Conservation (phyloP, 1,140 invertebrate genomes). For the Megalopta genalis region DNA sequence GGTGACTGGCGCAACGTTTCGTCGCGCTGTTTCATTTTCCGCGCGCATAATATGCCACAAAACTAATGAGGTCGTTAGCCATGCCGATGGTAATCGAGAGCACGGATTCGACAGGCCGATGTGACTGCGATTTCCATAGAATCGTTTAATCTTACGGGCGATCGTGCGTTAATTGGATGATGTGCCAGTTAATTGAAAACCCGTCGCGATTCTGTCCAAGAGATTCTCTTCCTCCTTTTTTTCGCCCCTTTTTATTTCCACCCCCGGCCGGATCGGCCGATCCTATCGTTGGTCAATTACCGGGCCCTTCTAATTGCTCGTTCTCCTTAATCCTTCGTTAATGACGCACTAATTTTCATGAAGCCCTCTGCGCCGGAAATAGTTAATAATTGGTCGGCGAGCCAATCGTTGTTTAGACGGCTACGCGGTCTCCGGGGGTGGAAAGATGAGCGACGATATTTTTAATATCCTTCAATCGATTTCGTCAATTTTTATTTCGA, state of each 20-base stretch:
- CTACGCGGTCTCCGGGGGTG: too few relatives aligned
- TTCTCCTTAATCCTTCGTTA: neutral
- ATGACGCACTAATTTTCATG: neutral
- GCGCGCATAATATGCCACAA: constrained; percentile 22
- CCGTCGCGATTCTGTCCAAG: neutral
- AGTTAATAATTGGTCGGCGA: too few relatives aligned
- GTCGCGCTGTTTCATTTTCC: neutral
- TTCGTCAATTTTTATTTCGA: too few relatives aligned
- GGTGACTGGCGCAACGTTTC: neutral
- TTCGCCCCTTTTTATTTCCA: too few relatives aligned
- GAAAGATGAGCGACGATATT: too few relatives aligned
- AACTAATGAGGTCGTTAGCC: constrained; percentile 50
- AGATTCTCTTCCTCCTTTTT: neutral
- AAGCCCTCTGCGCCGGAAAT: too few relatives aligned
- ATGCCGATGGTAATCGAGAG: constrained; percentile 2
- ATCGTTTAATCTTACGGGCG: constrained; percentile 29
- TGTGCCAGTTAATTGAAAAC: neutral
- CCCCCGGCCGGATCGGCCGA: neutral
- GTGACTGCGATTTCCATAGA: neutral
- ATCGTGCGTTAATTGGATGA: constrained; percentile 30
- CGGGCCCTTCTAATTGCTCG: neutral
- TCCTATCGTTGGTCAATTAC: neutral
- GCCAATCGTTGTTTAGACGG: too few relatives aligned
- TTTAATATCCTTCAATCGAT: too few relatives aligned
- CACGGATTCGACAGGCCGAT: neutral